Conservation (phyloP, 2,797 vertebrate species). For the Phylloscopus collybita region DNA sequence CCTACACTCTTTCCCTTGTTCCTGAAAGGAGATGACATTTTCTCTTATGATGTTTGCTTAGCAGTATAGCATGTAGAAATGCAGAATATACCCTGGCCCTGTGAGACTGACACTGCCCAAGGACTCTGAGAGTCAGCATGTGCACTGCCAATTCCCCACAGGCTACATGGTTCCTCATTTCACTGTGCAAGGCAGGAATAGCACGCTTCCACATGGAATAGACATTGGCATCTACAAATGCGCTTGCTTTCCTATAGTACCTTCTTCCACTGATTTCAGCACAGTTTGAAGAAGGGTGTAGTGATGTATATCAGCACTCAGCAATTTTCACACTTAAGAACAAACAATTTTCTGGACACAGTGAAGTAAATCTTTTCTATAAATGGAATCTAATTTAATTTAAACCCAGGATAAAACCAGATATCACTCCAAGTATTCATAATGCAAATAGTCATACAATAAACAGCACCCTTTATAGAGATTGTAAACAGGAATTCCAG, state of each 20-base stretch:
- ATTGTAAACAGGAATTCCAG: background rate
- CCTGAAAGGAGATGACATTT: background rate
- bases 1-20: background rate
- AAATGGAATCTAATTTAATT: background rate
- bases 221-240: background rate
- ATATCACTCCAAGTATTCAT: background rate
- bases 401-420: background rate
- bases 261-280: background rate
- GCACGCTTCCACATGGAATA: background rate
- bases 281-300: background rate
- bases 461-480: background rate
- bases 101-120: background rate
- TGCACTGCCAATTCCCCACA: background rate
- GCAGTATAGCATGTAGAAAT: background rate
- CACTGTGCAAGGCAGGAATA: background rate
- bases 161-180: background rate
- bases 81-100: background rate
- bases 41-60: background rate
- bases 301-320: background rate
- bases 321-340: background rate
- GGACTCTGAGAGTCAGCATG: background rate
- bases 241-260: background rate
- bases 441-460: background rate
- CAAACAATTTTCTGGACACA: background rate
- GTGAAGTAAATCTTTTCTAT: background rate